A percentile compares a stretch with the other conserved stretches of the same genome.
phyloP scores from a whole-genome alignment of 1,140 invertebrate genomes.

The Panulirus ornatus region DNA sequence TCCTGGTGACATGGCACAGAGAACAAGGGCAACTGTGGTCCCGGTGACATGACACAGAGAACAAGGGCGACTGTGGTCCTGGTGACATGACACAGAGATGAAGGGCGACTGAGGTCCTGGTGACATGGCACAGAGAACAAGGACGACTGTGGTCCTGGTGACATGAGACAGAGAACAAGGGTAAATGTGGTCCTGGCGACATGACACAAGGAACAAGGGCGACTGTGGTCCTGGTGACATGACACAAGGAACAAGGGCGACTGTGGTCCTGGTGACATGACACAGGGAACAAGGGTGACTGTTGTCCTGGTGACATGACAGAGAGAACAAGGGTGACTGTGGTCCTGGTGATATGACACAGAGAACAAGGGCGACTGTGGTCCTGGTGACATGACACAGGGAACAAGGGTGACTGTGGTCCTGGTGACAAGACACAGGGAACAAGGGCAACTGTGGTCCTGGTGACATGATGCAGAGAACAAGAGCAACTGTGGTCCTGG shows the following conservation, averaged over 20 bases:
- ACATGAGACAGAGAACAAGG: conserved; percentile 4
- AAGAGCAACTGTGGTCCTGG: conserved; percentile 1
- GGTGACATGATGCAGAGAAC: conserved; percentile 4
- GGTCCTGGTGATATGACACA: conserved; percentile 9
- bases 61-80: conserved; percentile 3
- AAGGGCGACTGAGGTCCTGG: neutral
- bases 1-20: conserved; percentile 13
- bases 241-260: neutral
- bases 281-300: neutral
- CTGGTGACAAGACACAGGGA: conserved; percentile 13
- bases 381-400: conserved; percentile 10
- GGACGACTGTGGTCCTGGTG: conserved; percentile 3
- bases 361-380: conserved; percentile 9
- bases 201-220: neutral
- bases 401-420: conserved; percentile 3
- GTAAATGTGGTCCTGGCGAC: neutral
- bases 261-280: conserved; percentile 10
- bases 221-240: conserved; percentile 6
- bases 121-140: conserved; percentile 4
- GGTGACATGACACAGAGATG: conserved; percentile 5
- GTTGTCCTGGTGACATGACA: conserved; percentile 9
- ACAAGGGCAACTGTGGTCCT: conserved; percentile 2
- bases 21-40: conserved; percentile 2
- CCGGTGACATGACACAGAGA: conserved; percentile 14
- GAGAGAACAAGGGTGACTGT: conserved; percentile 2